phyloP scores from a whole-genome alignment of 2,797 vertebrate species.

The Myotis findleyi region DNA sequence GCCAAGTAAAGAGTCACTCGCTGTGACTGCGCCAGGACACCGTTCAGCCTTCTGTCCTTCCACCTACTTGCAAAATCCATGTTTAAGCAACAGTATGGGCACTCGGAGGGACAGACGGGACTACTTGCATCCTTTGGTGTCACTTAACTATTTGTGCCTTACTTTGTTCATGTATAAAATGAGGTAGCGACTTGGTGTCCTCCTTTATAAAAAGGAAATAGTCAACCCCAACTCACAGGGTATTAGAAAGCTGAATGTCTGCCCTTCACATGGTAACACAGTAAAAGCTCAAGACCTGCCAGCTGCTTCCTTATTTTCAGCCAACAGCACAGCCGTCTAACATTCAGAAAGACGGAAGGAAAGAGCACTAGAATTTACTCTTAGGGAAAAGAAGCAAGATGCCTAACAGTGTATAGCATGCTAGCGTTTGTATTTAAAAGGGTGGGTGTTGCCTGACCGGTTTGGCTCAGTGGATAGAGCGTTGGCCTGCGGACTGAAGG shows the following conservation, averaged over 20 bases:
- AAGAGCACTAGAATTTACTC: neutral
- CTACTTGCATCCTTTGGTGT: neutral
- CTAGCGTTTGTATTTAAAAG: neutral
- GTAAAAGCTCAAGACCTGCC: neutral
- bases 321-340: neutral
- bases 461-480: no score
- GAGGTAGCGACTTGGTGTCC: neutral
- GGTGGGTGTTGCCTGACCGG: neutral
- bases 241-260: neutral
- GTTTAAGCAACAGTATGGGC: conserved; percentile 2
- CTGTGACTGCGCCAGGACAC: neutral
- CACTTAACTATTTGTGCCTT: conserved; percentile 3
- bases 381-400: neutral
- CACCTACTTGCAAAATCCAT: neutral
- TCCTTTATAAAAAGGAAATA: conserved; percentile 11
- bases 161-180: neutral
- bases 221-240: neutral
- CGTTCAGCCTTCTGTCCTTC: neutral
- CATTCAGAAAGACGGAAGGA: neutral
- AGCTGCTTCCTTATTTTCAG: conserved; percentile 11
- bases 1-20: neutral
- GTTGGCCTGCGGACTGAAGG: no score
- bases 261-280: neutral
- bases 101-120: neutral
- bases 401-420: neutral